Percentiles rank a stretch among this genome's conserved stretches.
These are phyloP conservation scores for Eubucco bourcierii DNA, from an alignment of 2,113 vertebrate genomes.

Conservation along the genomic window DNA sequence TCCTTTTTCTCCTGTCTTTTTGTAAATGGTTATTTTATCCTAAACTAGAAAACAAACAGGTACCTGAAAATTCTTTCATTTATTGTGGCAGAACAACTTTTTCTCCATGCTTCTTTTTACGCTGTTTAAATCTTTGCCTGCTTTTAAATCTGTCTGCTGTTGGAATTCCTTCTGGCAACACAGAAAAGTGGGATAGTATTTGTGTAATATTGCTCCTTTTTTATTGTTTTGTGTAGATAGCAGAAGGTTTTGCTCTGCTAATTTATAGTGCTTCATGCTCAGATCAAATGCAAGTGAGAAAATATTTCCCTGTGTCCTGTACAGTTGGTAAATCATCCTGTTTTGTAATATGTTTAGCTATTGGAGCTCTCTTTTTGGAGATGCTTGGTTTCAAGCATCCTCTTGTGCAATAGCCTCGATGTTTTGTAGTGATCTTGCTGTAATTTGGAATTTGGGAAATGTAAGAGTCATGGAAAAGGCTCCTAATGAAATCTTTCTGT, in stretches of 20 bases:
- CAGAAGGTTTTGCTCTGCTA: slow-evolving; percentile 19
- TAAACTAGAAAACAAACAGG: background rate
- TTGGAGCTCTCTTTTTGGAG: background rate
- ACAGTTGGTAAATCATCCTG: slow-evolving; percentile 40
- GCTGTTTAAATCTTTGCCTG: background rate
- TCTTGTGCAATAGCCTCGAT: slow-evolving; percentile 49
- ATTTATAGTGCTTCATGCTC: slow-evolving; percentile 33
- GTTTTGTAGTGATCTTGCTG: slow-evolving; percentile 20
- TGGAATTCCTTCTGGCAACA: background rate
- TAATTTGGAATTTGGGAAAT: slow-evolving; percentile 55
- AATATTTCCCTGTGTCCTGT: slow-evolving; percentile 17
- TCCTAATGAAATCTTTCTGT: background rate
- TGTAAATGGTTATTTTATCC: background rate
- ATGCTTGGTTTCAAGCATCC: slow-evolving; percentile 9
- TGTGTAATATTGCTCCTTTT: background rate
- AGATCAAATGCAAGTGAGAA: slow-evolving; percentile 36
- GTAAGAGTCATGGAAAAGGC: slow-evolving; percentile 25
- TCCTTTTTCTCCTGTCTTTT: background rate
- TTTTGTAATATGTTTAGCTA: slow-evolving; percentile 26
- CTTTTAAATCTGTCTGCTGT: background rate
- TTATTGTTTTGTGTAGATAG: background rate
- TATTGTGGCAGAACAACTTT: background rate
- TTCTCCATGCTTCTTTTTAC: background rate
- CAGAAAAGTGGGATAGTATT: background rate
- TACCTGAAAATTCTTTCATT: background rate